These are phyloP conservation scores for Oxyruncus cristatus DNA, from an alignment of 2,113 vertebrate species.

Conservation along the genomic window DNA sequence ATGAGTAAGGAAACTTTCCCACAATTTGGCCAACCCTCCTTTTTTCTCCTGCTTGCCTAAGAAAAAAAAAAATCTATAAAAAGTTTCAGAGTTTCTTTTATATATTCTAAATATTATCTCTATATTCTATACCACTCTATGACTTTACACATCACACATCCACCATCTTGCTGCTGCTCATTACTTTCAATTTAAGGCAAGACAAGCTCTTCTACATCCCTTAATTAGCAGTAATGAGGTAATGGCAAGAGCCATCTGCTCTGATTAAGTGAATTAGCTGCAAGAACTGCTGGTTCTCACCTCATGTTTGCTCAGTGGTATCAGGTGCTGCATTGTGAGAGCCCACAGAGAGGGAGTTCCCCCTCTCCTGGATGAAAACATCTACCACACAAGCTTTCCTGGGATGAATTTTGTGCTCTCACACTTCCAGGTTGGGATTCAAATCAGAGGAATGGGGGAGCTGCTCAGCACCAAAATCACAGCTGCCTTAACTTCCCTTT, in stretches of 20 bases:
- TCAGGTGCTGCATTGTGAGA: neutral
- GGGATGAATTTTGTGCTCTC: accelerated
- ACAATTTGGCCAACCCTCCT: neutral
- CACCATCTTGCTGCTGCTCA: neutral
- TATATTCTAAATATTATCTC: neutral
- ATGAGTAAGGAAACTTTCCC: neutral
- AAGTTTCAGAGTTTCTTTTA: neutral
- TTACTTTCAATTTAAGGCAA: neutral
- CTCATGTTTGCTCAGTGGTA: neutral
- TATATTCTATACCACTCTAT: neutral
- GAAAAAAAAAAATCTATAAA: neutral
- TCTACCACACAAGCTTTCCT: neutral
- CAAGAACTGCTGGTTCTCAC: neutral
- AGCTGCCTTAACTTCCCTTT: neutral
- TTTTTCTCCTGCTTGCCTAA: neutral
- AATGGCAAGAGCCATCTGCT: conserved; percentile 26
- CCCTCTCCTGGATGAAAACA: neutral
- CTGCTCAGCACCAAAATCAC: neutral
- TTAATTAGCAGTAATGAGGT: conserved; percentile 32
- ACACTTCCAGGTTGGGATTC: neutral
- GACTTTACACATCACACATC: neutral
- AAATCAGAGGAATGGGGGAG: neutral
- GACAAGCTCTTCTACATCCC: neutral
- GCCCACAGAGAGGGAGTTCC: neutral
- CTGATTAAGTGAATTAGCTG: neutral